Percentiles rank a stretch among this genome's conserved stretches.
Evolutionary conservation across 1,140 invertebrate species (phyloP).

Genomic region (Diabrotica undecimpunctata): DNA sequence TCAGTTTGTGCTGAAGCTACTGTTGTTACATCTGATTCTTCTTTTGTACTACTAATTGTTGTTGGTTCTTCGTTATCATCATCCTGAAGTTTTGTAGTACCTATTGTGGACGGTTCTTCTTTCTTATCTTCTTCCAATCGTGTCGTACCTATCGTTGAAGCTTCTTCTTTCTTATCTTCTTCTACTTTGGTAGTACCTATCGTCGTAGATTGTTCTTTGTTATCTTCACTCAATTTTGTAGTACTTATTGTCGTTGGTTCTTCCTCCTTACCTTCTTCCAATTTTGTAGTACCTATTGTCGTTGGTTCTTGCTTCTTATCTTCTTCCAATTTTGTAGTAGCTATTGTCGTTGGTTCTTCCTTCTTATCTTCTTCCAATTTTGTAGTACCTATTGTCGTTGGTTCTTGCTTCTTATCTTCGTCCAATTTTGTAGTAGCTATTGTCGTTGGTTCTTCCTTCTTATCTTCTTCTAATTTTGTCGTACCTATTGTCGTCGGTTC

Average conservation of each 20-base stretch:
- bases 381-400: neutral
- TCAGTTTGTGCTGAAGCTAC: neutral
- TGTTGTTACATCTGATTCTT: constrained; percentile 18
- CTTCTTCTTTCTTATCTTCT: too few relatives aligned
- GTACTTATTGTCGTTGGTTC: neutral
- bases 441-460: constrained; percentile 1
- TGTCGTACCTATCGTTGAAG: neutral
- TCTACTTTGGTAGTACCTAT: constrained; percentile 2
- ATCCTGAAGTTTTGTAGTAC: neutral
- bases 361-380: too few relatives aligned
- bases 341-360: too few relatives aligned
- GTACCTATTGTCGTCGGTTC: constrained; percentile 15
- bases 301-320: constrained; percentile 11
- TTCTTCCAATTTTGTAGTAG: constrained; percentile 8
- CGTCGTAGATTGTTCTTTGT: neutral
- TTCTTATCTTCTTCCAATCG: constrained; percentile 8
- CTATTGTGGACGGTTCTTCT: constrained; percentile 14
- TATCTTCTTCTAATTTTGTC: neutral
- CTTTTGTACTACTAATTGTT: constrained; percentile 6
- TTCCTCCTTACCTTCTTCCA: neutral
- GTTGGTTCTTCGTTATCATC: constrained; percentile 8
- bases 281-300: constrained; percentile 10
- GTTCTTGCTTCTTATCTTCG: constrained; percentile 12
- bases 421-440: neutral
- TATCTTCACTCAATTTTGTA: constrained; percentile 21